Conservation (phyloP, 92 coral and sea anemone species). For the Porites evermanni region DNA sequence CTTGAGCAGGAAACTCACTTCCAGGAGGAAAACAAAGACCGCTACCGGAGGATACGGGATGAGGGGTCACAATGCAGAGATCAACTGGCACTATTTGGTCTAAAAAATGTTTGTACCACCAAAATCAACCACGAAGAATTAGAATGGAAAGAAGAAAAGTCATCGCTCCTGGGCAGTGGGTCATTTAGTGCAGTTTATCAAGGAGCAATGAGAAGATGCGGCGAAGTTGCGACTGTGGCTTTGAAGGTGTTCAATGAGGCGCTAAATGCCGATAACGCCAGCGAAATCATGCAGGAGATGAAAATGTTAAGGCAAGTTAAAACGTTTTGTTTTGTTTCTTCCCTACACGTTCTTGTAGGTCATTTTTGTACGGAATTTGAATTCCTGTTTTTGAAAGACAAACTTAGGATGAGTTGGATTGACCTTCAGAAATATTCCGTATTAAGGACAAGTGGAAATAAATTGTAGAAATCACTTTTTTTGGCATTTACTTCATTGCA, state of each 20-base stretch:
- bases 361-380: too few relatives aligned
- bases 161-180: constrained; percentile 24
- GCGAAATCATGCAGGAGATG: constrained; percentile 1
- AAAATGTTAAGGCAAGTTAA: constrained; percentile 3
- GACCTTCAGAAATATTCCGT: too few relatives aligned
- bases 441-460: too few relatives aligned
- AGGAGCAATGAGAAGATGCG: background rate
- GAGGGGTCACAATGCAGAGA: background rate
- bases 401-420: too few relatives aligned
- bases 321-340: background rate
- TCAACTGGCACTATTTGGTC: constrained; percentile 1
- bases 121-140: constrained; percentile 4
- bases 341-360: background rate
- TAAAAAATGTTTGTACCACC: constrained; percentile 9
- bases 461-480: too few relatives aligned
- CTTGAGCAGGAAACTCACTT: constrained; percentile 2
- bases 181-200: background rate
- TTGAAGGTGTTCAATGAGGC: constrained; percentile 12
- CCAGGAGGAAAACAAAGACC: background rate
- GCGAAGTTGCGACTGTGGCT: background rate
- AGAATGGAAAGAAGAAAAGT: constrained; percentile 26
- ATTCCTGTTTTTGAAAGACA: too few relatives aligned
- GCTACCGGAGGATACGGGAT: constrained; percentile 17
- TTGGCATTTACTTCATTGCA: too few relatives aligned
- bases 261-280: background rate